phyloP scores from a whole-genome alignment of 2,797 vertebrate genomes.

The Syngnathus rostellatus region DNA sequence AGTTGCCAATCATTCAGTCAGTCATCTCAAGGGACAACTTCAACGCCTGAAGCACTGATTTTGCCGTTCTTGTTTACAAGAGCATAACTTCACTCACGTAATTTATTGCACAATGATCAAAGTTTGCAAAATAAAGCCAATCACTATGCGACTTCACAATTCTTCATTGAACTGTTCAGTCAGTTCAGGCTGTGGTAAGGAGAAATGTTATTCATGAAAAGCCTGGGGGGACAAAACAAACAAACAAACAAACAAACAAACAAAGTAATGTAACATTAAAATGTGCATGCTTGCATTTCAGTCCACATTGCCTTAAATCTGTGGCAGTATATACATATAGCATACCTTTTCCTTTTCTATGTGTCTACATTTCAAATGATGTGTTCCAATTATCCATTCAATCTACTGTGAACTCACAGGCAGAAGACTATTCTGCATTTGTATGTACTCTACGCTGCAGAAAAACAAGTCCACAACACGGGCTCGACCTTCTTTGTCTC shows the following conservation, averaged over 20 bases:
- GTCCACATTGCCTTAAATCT: not conserved
- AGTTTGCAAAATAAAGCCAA: not conserved
- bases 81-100: not conserved
- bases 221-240: no score
- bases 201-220: not conserved
- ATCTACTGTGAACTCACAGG: not conserved
- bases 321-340: no score
- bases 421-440: constrained; percentile 6
- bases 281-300: no score
- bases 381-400: constrained; percentile 1
- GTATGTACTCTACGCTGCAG: constrained; percentile 4
- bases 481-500: constrained; percentile 27
- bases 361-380: not conserved
- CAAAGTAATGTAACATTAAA: no score
- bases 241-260: no score
- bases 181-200: not conserved
- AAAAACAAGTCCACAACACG: constrained; percentile 26
- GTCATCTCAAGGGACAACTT: not conserved
- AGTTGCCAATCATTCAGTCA: not conserved
- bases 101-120: not conserved
- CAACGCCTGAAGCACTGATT: not conserved
- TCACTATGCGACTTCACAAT: not conserved
- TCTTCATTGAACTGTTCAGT: not conserved
- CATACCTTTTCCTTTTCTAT: not conserved
- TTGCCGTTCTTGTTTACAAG: not conserved